Evolutionary conservation across 2,797 vertebrate genomes (phyloP).

Genomic region (Poecilia gillii): DNA sequence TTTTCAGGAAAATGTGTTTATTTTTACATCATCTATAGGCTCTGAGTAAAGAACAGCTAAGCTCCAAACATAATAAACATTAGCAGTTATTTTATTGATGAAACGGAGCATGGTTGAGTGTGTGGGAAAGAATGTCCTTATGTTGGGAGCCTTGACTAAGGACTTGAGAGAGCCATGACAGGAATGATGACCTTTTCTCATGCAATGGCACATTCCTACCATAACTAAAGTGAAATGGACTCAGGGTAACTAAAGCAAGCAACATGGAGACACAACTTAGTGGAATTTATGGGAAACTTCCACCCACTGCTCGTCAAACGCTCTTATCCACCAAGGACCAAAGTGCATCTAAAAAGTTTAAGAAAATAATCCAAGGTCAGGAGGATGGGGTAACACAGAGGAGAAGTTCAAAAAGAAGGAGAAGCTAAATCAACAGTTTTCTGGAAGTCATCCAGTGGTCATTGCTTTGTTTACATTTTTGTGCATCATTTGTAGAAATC

Average conservation of each 20-base stretch:
- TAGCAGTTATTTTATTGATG: slow-evolving; percentile 36
- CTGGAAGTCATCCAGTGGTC: background rate
- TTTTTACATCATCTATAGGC: background rate
- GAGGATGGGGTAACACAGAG: background rate
- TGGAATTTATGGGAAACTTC: slow-evolving; percentile 44
- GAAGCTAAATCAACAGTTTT: background rate
- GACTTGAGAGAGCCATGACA: slow-evolving; percentile 32
- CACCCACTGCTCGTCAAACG: slow-evolving; percentile 25
- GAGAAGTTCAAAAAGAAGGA: background rate
- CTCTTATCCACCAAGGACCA: slow-evolving; percentile 18
- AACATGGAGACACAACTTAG: slow-evolving; percentile 43
- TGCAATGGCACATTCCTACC: slow-evolving; percentile 75
- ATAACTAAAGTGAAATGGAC: slow-evolving; percentile 73
- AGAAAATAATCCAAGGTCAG: slow-evolving; percentile 18
- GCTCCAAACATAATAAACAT: slow-evolving; percentile 34
- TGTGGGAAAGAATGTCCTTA: slow-evolving; percentile 60
- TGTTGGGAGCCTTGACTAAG: slow-evolving; percentile 54
- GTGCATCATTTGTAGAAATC: background rate
- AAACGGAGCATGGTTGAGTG: slow-evolving; percentile 19
- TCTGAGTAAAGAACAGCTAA: slow-evolving; percentile 21
- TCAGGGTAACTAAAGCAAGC: slow-evolving; percentile 67
- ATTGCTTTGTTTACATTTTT: background rate
- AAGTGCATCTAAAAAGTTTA: slow-evolving; percentile 21
- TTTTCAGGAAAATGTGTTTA: background rate
- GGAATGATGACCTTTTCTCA: slow-evolving; percentile 75